Evolutionary conservation across 1,140 invertebrate genomes (phyloP), one percentile per base, ranked within the genome.

Genomic region (Diabrotica virgifera): DNA sequence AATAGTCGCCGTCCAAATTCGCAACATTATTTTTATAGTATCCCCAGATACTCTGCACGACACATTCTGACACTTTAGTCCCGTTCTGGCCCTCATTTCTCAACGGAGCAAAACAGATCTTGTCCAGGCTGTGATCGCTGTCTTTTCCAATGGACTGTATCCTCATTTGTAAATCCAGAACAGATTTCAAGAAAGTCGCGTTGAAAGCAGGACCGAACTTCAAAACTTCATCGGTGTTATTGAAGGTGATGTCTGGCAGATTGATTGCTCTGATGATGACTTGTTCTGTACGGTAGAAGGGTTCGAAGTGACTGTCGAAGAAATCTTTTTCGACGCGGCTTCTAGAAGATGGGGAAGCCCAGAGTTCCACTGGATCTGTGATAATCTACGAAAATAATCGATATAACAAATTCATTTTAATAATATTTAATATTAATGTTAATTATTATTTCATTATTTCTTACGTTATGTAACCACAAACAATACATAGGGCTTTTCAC

Each of bases 351-450:
- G 95, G 90, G 0, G 96, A 87, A 0, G 96, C 96, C 97, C 97
- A 99, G 36, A 99, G 81, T 79, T 98, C 89, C 0, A 99, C 96
- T 0, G 97, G 97, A 84, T 99, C 90, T 0, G 95, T 98, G 5
- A 92, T 97, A 0, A 95, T 84, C 57, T 86, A 72, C 8, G 24
- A 24, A 4, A 24, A 24, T 24, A 24, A 24, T 24, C 1, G 24
- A 24, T 24, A 24, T 24, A 24, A n/a, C n/a, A n/a, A 24, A 24
- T 24, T 24, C 1, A 24, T 24, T 24, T 4, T 24, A 24, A 24
- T 24, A 24, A n/a, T n/a, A n/a, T n/a, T 24, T 24, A 24, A 24
- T 24, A 24, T 24, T 24, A 24, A 24, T 24, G 24, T 2, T 1
- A 24, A 24, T 24, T 24, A 24, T 24, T 24, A 24, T 24, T 24